Base-by-base conservation (phyloP, 2,888 invertebrate species). In the Scaptomyza parva region DNA sequence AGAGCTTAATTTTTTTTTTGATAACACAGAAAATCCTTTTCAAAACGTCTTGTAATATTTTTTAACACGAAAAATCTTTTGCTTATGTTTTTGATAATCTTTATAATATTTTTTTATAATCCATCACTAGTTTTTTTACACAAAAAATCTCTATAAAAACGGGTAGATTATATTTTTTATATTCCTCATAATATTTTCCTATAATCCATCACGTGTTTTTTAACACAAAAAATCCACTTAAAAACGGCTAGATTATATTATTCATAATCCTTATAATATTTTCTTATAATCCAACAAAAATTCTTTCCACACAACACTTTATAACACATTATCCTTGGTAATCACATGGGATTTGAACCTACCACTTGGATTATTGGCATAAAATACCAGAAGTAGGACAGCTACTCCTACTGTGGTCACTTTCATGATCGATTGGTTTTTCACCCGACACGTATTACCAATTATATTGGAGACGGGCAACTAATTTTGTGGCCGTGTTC, bases 351-450 rank as follows among this genome's bases (percentile, higher is more conserved):
- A 33, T 28, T 52, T 6, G 6, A 17, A 87, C 90, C 86, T 90
- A 90, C 90, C 90, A 78, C 80, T 79, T 71, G 66, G 67, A 76
- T 79, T 78, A 77, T 77, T 76, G 59, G 70, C 61, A 58, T 71
- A 69, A 24, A 89, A 54, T 62, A 86, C 64, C 50, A 91, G 71
- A 53, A 89, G 70, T 68, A 89, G 86, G 78, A 90, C 55, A 59
- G 84, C 69, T 67, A 86, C 70, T 78, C 79, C 86, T 55, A 69
- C 65, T 50, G 66, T 71, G 54, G 63, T 76, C 63, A 79, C 65
- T 70, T 80, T 88, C 90, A 91, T 90, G 76, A 76, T 88, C 78
- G 55, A 52, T 65, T 48, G 35, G 39, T 17, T 37, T 50, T 62
- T 63, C 52, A 62, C 70, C 71, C 76, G 71, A 72, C 76, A 71